Evolutionary conservation across 2,797 vertebrate species (phyloP).

Genomic region (Sebastes taczanowskii): DNA sequence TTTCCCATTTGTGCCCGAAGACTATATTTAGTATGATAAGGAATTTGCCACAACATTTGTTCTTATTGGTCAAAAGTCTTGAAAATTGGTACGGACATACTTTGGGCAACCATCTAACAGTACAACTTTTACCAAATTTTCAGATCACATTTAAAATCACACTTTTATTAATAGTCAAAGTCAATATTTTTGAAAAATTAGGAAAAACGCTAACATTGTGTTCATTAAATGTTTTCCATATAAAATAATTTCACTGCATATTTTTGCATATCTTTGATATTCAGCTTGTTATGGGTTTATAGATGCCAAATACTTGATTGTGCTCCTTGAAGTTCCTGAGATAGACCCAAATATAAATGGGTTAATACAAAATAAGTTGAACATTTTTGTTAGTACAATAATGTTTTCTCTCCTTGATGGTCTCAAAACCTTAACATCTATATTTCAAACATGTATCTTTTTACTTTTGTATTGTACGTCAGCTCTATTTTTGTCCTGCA

Average conservation of each 20-base stretch:
- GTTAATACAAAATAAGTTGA: conserved; percentile 19
- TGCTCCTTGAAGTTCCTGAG: no score
- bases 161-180: neutral
- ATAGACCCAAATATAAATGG: no score
- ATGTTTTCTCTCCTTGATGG: neutral
- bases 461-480: neutral
- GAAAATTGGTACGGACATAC: neutral
- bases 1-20: neutral
- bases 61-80: neutral
- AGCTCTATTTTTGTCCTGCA: neutral
- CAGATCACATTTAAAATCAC: accelerated
- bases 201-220: no score
- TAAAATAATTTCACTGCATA: no score
- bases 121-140: neutral
- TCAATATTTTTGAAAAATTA: no score
- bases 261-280: no score
- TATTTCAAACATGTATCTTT: neutral
- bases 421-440: neutral
- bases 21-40: neutral
- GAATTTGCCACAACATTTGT: neutral
- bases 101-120: neutral
- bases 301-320: no score
- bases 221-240: no score
- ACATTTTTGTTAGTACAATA: neutral
- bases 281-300: no score